A percentile compares a stretch with the other conserved stretches of the same genome.
Conservation (phyloP, 2,113 vertebrate species). For the human region GRCh38 chr1:91972501-91973000, state of each 20-base stretch:
- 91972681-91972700: neutral
- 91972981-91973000: neutral
- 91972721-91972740: neutral
- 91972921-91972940: neutral
- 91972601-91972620: neutral
- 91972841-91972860: neutral
- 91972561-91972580: neutral
- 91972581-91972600: neutral
- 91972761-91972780: neutral
- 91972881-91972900: neutral
- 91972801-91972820: neutral
- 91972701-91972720: neutral
- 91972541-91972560: neutral
- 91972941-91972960: neutral
- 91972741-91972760: neutral
- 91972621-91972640: neutral
- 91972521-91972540: neutral
- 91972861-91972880: neutral
- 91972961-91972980: neutral
- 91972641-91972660: neutral
- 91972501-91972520: neutral
- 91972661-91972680: neutral
- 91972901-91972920: neutral
- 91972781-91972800: neutral
- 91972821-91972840: neutral